phyloP scores from a whole-genome alignment of 2,888 invertebrate species.

The Linnaemya tessellans region DNA sequence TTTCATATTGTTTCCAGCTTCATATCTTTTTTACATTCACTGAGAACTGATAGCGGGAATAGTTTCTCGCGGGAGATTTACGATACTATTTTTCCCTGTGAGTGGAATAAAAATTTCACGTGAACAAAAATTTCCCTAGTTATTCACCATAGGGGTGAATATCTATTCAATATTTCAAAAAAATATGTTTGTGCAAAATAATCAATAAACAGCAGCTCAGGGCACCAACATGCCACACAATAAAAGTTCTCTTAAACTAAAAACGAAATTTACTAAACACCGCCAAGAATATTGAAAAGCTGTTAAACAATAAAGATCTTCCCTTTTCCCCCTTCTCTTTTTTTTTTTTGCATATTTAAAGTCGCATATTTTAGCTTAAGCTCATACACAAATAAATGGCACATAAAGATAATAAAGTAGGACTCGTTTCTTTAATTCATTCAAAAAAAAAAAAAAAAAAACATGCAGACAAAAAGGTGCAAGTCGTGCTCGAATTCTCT shows the following conservation, averaged over 20 bases:
- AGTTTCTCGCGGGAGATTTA: too few relatives aligned
- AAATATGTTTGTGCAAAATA: neutral
- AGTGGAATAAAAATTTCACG: too few relatives aligned
- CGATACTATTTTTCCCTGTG: too few relatives aligned
- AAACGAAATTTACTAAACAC: neutral
- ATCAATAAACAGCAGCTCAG: neutral
- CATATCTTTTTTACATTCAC: too few relatives aligned
- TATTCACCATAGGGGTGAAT: too few relatives aligned
- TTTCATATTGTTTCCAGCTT: too few relatives aligned
- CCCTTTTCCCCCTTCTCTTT: neutral
- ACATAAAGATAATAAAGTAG: constrained; percentile 29
- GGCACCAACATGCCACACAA: neutral
- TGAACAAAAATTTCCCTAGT: too few relatives aligned
- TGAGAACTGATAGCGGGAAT: too few relatives aligned
- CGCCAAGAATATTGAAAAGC: neutral
- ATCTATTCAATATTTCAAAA: too few relatives aligned
- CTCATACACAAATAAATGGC: neutral
- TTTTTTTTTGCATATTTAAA: neutral
- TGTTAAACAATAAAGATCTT: neutral
- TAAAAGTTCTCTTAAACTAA: neutral
- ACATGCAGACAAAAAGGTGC: constrained; percentile 8
- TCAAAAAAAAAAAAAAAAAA: neutral
- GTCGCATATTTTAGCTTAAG: neutral
- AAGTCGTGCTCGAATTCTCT: constrained; percentile 12
- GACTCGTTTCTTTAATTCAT: neutral